Evolutionary conservation across 2,113 vertebrate species (phyloP), one percentile per base, ranked within the genome.

Genomic region (Ammodytes dubius): DNA sequence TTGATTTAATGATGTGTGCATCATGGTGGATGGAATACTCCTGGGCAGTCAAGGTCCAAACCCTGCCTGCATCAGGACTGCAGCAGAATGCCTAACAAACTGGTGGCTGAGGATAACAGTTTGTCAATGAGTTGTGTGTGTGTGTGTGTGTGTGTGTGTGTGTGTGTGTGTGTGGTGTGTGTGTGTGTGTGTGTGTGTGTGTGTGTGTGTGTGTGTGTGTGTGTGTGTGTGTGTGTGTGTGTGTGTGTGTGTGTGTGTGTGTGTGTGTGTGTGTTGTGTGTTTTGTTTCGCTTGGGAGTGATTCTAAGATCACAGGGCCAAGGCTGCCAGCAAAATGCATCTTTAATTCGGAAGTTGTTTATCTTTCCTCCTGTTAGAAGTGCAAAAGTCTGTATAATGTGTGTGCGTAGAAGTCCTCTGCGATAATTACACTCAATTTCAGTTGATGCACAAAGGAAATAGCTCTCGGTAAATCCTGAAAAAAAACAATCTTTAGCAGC

Each of bases 1-100:
- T 85, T 90, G 78, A 87, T 90, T 91, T 92, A 94, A 93, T 94
- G 89, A 95, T 89, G 87, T 84, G 73, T 57, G 76, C 79, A 85
- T 90, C 63, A 45, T 73, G 53, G 75, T 42, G 67, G 63, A 89
- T 82, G 43, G 65, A 87, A 74, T 50, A 75, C 77, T 91, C 70
- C 82, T 91, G 89, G 85, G 87, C 82, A 81, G 86, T 87, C 86
- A 91, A 91, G 87, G 91, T 94, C 88, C 19, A 59, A 87, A 65
- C 70, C 47, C 66, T 70, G 70, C 49, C 75, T 78, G 73, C 39
- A 71, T 77, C 43, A 71, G 70, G 46, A 89, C 80, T 58, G 75
- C 84, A 78, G 77, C 66, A 73, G 89, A 94, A 94, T 94, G 76
- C 58, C 64, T 89, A 94, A 92, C 71, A 19, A 89, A 73, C 70